Evolutionary conservation across 2,113 vertebrate genomes (phyloP).

Genomic region (Atrichornis clamosus): DNA sequence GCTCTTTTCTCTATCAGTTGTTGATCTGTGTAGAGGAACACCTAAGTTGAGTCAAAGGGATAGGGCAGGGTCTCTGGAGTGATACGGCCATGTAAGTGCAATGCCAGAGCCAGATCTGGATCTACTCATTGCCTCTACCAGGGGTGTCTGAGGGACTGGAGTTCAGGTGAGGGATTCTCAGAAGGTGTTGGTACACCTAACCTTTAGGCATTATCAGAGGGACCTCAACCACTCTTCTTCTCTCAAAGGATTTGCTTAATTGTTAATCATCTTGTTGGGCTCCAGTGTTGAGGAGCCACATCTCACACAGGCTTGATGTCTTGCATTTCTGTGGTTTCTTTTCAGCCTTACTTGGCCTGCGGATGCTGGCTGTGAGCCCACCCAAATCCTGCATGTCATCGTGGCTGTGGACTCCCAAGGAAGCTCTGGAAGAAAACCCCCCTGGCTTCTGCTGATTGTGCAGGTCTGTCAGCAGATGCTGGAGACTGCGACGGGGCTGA

Average conservation of each 20-base stretch:
- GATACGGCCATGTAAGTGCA: background rate
- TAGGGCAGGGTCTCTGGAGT: background rate
- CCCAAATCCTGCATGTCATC: background rate
- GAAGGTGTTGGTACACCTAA: background rate
- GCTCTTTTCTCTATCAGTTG: background rate
- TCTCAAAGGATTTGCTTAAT: background rate
- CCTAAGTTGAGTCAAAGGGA: background rate
- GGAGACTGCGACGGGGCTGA: fast-evolving
- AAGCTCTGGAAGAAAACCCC: slow-evolving; percentile 27
- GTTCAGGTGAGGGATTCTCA: background rate
- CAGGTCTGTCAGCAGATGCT: background rate
- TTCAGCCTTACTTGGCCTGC: background rate
- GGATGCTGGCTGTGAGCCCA: background rate
- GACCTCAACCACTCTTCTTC: background rate
- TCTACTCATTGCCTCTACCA: background rate
- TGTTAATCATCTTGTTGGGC: background rate
- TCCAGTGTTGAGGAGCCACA: background rate
- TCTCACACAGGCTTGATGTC: background rate
- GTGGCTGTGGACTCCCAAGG: background rate
- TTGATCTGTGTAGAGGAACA: background rate
- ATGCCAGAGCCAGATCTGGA: background rate
- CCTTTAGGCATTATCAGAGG: background rate
- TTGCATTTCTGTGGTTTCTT: background rate
- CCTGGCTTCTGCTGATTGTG: background rate
- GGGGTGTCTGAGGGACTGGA: background rate